A percentile compares a stretch with the other conserved stretches of the same genome.
These are phyloP conservation scores for Andrena camellia DNA, from an alignment of 2,888 invertebrate genomes.

Conservation along the genomic window DNA sequence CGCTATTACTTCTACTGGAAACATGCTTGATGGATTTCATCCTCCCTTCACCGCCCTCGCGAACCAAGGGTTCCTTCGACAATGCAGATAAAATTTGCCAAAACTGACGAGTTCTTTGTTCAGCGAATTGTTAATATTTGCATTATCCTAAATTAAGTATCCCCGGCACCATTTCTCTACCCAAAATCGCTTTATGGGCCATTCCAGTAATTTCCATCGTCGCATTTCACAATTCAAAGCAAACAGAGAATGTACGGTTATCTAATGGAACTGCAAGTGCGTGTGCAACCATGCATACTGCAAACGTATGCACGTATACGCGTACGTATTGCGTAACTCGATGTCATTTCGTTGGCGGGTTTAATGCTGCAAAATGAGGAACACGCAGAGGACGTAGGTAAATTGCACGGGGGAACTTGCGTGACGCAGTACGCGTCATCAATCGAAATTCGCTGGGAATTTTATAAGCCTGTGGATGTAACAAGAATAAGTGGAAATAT, in stretches of 20 bases:
- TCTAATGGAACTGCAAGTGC: constrained; percentile 50
- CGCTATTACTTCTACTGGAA: not conserved
- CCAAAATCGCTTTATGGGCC: constrained; percentile 10
- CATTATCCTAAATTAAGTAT: not conserved
- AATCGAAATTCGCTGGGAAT: constrained; percentile 40
- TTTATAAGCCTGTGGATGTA: not conserved
- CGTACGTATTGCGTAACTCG: constrained; percentile 46
- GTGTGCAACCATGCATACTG: constrained; percentile 11
- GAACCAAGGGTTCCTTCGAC: not conserved
- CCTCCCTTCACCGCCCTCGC: not conserved
- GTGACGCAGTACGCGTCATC: constrained; percentile 41
- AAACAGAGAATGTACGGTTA: constrained; percentile 28
- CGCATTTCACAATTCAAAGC: constrained; percentile 27
- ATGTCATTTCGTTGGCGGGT: constrained; percentile 59
- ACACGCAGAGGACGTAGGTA: constrained; percentile 51
- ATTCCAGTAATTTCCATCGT: constrained; percentile 26
- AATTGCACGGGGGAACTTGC: constrained; percentile 64
- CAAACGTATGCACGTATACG: not conserved
- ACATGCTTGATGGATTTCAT: not conserved
- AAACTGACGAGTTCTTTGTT: too few relatives aligned
- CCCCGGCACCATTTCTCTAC: not conserved
- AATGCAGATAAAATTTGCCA: too few relatives aligned
- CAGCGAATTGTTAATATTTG: not conserved
- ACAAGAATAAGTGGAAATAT: not conserved
- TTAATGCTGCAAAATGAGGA: constrained; percentile 34